phyloP scores from a whole-genome alignment of 2,113 vertebrate species.

The Zosterops pallidus region DNA sequence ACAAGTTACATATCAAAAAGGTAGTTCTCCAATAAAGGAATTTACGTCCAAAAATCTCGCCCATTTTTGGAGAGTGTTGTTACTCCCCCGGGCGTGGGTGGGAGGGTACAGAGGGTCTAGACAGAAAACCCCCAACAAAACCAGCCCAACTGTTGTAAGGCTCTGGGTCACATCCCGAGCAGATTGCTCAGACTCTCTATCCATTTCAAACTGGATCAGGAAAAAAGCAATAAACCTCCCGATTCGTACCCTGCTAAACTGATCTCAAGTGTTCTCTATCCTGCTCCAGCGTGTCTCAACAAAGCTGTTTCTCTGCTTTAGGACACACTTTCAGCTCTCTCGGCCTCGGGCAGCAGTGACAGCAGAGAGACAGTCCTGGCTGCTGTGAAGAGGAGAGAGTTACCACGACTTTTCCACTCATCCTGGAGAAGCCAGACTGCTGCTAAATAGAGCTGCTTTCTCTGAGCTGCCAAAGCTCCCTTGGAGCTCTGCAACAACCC shows the following conservation, averaged over 20 bases:
- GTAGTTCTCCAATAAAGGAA: background rate
- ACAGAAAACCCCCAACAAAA: background rate
- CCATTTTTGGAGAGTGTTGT: background rate
- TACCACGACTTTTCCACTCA: background rate
- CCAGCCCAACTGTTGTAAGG: background rate
- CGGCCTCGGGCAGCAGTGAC: background rate
- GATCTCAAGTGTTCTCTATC: background rate
- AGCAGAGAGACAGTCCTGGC: background rate
- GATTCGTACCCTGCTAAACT: background rate
- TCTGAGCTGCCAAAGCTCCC: background rate
- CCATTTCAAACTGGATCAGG: background rate
- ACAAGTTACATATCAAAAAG: background rate
- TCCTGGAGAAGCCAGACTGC: background rate
- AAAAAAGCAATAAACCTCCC: background rate
- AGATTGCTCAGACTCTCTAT: background rate
- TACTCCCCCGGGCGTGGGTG: background rate
- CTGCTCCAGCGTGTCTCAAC: background rate
- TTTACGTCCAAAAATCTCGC: background rate
- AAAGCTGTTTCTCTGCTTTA: background rate
- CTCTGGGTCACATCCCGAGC: background rate
- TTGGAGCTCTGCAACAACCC: background rate
- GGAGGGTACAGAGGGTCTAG: background rate
- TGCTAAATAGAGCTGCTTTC: background rate
- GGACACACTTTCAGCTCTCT: background rate
- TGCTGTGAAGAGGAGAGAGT: background rate